phyloP scores from a whole-genome alignment of 1,140 invertebrate species.

The Latrodectus geometricus region DNA sequence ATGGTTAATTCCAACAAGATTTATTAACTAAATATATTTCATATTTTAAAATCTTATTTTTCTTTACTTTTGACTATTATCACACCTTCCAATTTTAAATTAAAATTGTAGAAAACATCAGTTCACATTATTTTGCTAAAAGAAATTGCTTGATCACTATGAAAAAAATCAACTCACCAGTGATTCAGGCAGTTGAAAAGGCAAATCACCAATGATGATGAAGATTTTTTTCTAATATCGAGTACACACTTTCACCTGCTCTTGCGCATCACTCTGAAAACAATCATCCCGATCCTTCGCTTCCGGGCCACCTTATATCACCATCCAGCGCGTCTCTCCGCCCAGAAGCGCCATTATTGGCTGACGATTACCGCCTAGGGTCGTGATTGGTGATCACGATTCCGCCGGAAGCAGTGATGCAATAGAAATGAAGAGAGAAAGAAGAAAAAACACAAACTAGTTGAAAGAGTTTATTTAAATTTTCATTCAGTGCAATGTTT shows the following conservation, averaged over 20 bases:
- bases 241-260: background rate
- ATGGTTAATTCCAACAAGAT: too few species aligned
- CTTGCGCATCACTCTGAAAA: slow-evolving; percentile 19
- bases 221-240: too few species aligned
- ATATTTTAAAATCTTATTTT: too few species aligned
- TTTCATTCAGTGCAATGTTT: background rate
- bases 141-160: too few species aligned
- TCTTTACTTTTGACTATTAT: too few species aligned
- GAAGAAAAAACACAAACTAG: slow-evolving; percentile 22
- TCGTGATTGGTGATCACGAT: slow-evolving; percentile 55
- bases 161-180: too few species aligned
- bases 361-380: slow-evolving; percentile 45
- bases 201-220: too few species aligned
- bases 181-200: too few species aligned
- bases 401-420: slow-evolving; percentile 60
- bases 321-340: slow-evolving; percentile 27
- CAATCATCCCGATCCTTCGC: slow-evolving; percentile 31
- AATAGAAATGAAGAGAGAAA: background rate
- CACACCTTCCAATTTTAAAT: too few species aligned
- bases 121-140: too few species aligned
- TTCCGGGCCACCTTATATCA: slow-evolving; percentile 56
- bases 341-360: slow-evolving; percentile 29
- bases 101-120: too few species aligned
- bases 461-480: slow-evolving; percentile 19
- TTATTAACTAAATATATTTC: too few species aligned